Percentiles rank a stretch among this genome's conserved stretches.
Evolutionary conservation across 2,888 invertebrate species (phyloP).

Genomic region (Hyposoter dolosus): DNA sequence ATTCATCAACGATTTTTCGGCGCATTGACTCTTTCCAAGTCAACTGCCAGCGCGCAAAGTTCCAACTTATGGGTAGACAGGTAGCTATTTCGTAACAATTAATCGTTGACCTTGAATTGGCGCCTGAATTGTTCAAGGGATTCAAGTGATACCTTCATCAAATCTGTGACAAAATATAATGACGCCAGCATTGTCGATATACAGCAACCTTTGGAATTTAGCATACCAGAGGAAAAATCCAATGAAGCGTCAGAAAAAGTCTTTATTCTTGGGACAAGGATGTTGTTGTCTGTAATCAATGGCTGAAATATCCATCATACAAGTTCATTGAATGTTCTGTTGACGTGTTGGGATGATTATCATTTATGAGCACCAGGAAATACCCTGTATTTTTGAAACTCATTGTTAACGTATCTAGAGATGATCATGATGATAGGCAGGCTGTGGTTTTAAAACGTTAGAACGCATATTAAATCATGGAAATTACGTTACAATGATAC

Average conservation of each 20-base stretch:
- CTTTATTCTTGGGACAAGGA: conserved; percentile 8
- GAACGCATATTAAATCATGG: not conserved
- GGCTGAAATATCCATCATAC: conserved; percentile 9
- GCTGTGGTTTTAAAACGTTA: not conserved
- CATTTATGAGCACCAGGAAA: not conserved
- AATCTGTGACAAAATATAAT: not conserved
- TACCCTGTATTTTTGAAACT: not conserved
- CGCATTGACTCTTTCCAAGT: not conserved
- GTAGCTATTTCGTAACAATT: not conserved
- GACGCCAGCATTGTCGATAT: not conserved
- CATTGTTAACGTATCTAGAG: not conserved
- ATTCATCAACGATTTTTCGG: not conserved
- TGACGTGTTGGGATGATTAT: not conserved
- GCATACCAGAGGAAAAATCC: not conserved
- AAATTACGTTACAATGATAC: conserved; percentile 1
- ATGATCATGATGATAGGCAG: not conserved
- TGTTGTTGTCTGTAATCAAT: conserved; percentile 4
- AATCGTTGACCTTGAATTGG: not conserved
- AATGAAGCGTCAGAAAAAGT: conserved; percentile 9
- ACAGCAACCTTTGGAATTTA: not conserved
- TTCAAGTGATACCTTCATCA: not conserved
- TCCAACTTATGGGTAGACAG: not conserved
- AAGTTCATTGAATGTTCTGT: conserved; percentile 20
- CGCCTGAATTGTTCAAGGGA: not conserved
- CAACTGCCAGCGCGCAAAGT: not conserved